A percentile compares a stretch with the other conserved stretches of the same genome.
These are phyloP conservation scores for Pseudochirops corinnae DNA, from an alignment of 2,797 vertebrate genomes.

Conservation along the genomic window DNA sequence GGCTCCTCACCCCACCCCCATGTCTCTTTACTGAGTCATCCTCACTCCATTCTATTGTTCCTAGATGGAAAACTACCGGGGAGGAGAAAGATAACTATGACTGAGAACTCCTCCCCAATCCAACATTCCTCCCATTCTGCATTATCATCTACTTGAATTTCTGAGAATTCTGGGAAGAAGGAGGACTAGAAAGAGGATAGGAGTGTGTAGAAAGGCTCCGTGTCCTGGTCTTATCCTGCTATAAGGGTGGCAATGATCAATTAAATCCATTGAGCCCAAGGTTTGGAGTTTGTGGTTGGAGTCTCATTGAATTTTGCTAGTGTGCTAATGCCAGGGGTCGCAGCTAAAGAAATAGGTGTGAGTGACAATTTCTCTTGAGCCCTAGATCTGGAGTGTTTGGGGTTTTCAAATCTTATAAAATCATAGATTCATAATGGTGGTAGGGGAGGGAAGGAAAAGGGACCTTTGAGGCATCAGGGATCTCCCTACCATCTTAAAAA, in stretches of 20 bases:
- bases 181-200: not conserved
- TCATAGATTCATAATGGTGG: not conserved
- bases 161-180: not conserved
- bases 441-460: not conserved
- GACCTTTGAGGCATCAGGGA: not conserved
- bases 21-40: conserved; percentile 64
- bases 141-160: not conserved
- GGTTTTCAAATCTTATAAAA: not conserved
- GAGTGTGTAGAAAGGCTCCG: not conserved
- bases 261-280: not conserved
- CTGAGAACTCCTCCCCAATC: not conserved
- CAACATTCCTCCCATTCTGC: not conserved
- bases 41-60: conserved; percentile 58
- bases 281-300: not conserved
- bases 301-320: not conserved
- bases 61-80: conserved; percentile 73
- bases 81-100: not conserved
- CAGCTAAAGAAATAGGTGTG: not conserved
- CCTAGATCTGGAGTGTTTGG: not conserved
- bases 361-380: not conserved
- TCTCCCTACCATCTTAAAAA: not conserved
- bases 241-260: not conserved
- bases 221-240: not conserved
- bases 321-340: not conserved
- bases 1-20: not conserved